Base-by-base conservation (phyloP, 1,140 invertebrate species). In the Daktulosphaira vitifoliae region DNA sequence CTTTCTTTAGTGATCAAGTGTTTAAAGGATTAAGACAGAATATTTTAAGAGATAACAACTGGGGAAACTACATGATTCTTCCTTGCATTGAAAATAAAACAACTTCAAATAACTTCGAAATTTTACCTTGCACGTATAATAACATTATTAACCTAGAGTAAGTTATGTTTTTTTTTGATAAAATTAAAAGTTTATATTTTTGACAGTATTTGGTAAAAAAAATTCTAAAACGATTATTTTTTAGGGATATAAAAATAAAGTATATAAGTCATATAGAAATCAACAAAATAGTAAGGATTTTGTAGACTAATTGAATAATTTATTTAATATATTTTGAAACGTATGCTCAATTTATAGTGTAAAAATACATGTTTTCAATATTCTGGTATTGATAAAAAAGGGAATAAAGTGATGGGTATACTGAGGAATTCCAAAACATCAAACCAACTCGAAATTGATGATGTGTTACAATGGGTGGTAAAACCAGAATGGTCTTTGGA, bases 321-420 rank as follows among this genome's bases (percentile, higher is more conserved):
- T n/a, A n/a, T n/a, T n/a, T n/a, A n/a, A n/a, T n/a, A n/a, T n/a
- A n/a, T n/a, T n/a, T 49, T 18, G 46, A 49, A 49, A 11, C 8
- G 20, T 11, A 49, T 18, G 23, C 26, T 20, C 3, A 52, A 23
- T 50, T 25, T 20, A 39, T 79, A 96, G 46, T 92, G 92, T 23
- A 33, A 88, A 88, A 68, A 81, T 88, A 73, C 74, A 88, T 96
- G 91, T 75, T 79, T 97, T 70, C 95, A 98, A 76, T 98, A 96
- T 73, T 83, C 91, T 59, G 94, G 94, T 1, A 79, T 87, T 18
- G 79, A 88, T 68, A 75, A 79, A 0, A 72, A 78, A 46, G 93
- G 92, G 13, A 78, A 80, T 48, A 79, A 90, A 66, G 85, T 97
- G 0, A 98, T 98, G 94, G 95, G 94, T 62, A 86, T 96, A 79